A percentile compares a stretch with the other conserved stretches of the same genome.
Conservation (phyloP, 1,140 invertebrate species). For the Forficula auricularia region DNA sequence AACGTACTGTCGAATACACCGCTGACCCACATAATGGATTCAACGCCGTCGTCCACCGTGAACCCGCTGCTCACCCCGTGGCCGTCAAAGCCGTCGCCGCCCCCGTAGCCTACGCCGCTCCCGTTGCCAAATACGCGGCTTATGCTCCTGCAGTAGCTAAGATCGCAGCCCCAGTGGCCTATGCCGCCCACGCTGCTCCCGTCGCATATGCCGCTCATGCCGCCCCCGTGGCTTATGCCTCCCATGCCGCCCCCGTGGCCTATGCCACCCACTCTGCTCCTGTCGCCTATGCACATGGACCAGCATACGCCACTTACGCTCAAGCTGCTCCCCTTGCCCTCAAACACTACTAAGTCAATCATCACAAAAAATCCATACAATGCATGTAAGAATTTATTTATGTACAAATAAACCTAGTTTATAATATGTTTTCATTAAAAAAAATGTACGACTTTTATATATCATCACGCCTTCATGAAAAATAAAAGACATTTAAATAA, state of each 20-base stretch:
- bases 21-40: conserved; percentile 14
- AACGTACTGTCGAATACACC: conserved; percentile 13
- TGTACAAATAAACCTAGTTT: too few relatives aligned
- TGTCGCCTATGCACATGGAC: background rate
- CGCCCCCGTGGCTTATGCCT: background rate
- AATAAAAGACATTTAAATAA: too few relatives aligned
- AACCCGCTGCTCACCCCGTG: conserved; percentile 4
- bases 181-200: conserved; percentile 14
- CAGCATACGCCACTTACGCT: conserved; percentile 14
- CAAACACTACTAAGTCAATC: too few relatives aligned
- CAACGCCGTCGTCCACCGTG: conserved; percentile 13
- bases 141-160: conserved; percentile 2
- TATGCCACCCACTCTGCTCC: conserved; percentile 10
- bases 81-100: conserved; percentile 16
- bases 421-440: too few relatives aligned
- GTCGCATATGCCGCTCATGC: conserved; percentile 6
- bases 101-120: conserved; percentile 8
- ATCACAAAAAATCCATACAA: too few relatives aligned
- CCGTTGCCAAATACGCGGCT: conserved; percentile 6
- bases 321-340: conserved; percentile 14
- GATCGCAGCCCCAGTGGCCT: background rate
- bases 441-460: too few relatives aligned
- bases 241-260: conserved; percentile 6
- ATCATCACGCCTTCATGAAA: too few relatives aligned
- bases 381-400: too few relatives aligned